Conservation (phyloP, 2,113 vertebrate genomes). For the Cheirogaleus medius region DNA sequence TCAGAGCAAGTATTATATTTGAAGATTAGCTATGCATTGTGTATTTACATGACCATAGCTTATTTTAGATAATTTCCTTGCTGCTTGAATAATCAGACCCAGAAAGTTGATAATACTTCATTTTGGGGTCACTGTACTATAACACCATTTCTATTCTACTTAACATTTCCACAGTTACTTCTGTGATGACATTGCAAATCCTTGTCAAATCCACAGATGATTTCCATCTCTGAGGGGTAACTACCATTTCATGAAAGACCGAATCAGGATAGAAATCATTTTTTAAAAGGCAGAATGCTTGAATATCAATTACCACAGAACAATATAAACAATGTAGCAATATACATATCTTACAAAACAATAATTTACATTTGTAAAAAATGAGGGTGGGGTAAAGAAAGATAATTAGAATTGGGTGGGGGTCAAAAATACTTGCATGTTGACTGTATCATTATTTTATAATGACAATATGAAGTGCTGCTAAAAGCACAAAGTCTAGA, state of each 20-base stretch:
- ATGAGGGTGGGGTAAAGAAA: background rate
- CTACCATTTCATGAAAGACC: background rate
- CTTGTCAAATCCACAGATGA: background rate
- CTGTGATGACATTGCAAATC: background rate
- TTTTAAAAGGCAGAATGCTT: background rate
- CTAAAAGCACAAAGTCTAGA: background rate
- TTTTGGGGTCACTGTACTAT: background rate
- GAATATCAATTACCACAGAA: background rate
- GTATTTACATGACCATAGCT: background rate
- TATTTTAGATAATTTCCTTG: background rate
- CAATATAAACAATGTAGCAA: background rate
- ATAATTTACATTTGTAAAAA: background rate
- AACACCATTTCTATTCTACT: background rate
- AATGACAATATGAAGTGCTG: background rate
- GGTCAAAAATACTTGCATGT: background rate
- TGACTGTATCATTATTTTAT: background rate
- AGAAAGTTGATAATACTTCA: background rate
- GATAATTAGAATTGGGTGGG: background rate
- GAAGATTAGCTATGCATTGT: background rate
- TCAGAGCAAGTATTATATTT: background rate
- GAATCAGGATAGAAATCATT: background rate
- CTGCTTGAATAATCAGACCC: background rate
- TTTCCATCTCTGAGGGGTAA: background rate
- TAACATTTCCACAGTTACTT: background rate
- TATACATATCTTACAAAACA: background rate